Base-by-base conservation (phyloP, 1,140 invertebrate species). In the Rhagoletis zephyria region DNA sequence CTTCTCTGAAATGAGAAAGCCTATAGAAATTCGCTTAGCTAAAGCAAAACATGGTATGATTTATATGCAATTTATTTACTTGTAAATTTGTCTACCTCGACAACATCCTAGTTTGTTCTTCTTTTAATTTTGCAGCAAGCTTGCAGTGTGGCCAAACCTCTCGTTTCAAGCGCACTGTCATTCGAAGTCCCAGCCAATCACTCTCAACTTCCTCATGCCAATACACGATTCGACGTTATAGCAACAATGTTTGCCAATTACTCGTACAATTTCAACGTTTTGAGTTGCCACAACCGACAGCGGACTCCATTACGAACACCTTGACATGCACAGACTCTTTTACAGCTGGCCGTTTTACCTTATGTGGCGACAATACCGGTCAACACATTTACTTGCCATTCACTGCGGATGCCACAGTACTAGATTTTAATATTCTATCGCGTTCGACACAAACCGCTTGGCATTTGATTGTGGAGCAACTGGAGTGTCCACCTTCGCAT, bases 351-450 rank as follows among this genome's bases (percentile, higher is more conserved):
- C 87, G 86, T 51, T 91, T 91, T 87, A 92, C 89, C 63, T 92
- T 95, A 81, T 97, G 97, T 90, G 97, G 97, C 9, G 95, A 96
- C 90, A 97, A 97, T 92, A 94, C 94, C n/a, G 96, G 96, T 40
- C 96, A 97, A 90, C 97, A 97, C 88, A 85, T 93, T 16, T 93
- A 93, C 64, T 42, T 93, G 63, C 92, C 92, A 7, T 93, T 93
- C 85, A 90, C 89, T 77, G 90, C 89, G 10, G 91, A 90, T 14
- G 89, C 89, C 0, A 89, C 90, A 59, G 89, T 90, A 2, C 56
- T 93, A 7, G 89, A 88, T 0, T 92, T 93, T 85, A 56, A 87
- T 4, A 63, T 92, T 63, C 87, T 90, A 42, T 86, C 89, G 4
- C 88, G 88, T 45, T 88, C 74, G 87, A 6, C 88, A 0, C 86